Base-by-base conservation (phyloP, 1,140 invertebrate genomes). In the Drosophila ananassae region DNA sequence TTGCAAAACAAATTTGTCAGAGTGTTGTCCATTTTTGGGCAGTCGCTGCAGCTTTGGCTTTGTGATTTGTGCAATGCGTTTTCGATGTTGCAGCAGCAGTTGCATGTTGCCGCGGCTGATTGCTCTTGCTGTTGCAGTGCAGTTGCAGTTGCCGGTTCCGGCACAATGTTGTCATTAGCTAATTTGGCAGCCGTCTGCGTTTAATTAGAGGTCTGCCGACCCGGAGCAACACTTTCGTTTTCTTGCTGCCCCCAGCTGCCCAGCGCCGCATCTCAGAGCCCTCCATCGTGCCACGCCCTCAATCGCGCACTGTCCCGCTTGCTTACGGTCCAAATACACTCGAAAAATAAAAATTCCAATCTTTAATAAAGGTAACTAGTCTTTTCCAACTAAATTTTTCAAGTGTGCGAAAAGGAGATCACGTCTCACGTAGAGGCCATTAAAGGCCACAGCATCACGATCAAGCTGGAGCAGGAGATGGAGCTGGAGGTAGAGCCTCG, bases 1-100 rank as follows among this genome's bases (percentile, higher is more conserved):
- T 85, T 85, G 78, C 82, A 85, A 85, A 85, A 85, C 82, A 85
- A 85, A 85, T 85, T 85, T 85, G 82, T 85, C 82, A 87, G 83
- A 81, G 77, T 78, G 69, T 75, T 76, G 59, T 37, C 82, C 82
- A 87, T 78, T 82, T 82, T 68, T 66, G 82, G 79, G 54, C 46
- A 48, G 59, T 63, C 61, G 57, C 60, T 61, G 58, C 75, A 52
- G 55, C 52, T 80, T 85, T 77, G 73, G 60, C 22, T 48, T 51
- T 71, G 48, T 68, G 59, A 64, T 84, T 84, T 84, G 60, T 84
- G 80, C 80, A 76, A 79, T 76, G 68, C 50, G 46, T 24, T 52
- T 47, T 69, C 46, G 62, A 55, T 52, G 47, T 47, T 63, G 32
- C 72, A 22, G 34, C 68, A 39, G 21, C 21, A 25, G 6, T 32